Evolutionary conservation across 2,113 vertebrate species (phyloP).

Genomic region (Lates calcarifer): DNA sequence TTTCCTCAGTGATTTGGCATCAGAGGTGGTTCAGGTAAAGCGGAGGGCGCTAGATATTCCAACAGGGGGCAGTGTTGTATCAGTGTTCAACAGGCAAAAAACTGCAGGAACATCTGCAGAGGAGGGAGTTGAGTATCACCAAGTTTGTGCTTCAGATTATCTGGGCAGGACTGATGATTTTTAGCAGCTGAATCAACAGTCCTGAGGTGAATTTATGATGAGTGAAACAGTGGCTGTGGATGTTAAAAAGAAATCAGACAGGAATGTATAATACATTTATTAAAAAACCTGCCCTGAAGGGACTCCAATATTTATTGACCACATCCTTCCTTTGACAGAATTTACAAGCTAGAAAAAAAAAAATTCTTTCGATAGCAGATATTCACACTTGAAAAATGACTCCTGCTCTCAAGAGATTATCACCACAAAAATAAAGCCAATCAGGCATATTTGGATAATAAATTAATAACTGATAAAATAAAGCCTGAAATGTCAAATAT

Average conservation of each 20-base stretch:
- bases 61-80: constrained; percentile 58
- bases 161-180: not conserved
- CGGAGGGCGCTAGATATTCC: not conserved
- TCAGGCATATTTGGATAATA: not conserved
- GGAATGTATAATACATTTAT: not conserved
- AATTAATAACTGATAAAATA: not conserved
- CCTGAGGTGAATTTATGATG: constrained; percentile 17
- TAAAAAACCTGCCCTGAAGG: not conserved
- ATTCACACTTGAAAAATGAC: not conserved
- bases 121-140: not conserved
- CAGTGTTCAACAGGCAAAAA: not conserved
- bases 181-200: constrained; percentile 5
- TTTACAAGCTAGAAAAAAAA: not conserved
- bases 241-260: not conserved
- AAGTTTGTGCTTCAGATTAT: not conserved
- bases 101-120: not conserved
- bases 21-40: not conserved
- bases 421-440: not conserved
- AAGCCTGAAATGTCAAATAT: not conserved
- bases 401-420: not conserved
- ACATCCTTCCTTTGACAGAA: not conserved
- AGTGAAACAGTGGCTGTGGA: not conserved
- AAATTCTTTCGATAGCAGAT: too few relatives aligned
- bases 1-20: not conserved
- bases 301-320: not conserved